phyloP scores from a whole-genome alignment of 2,888 invertebrate genomes.

The Nomada goodeniana region DNA sequence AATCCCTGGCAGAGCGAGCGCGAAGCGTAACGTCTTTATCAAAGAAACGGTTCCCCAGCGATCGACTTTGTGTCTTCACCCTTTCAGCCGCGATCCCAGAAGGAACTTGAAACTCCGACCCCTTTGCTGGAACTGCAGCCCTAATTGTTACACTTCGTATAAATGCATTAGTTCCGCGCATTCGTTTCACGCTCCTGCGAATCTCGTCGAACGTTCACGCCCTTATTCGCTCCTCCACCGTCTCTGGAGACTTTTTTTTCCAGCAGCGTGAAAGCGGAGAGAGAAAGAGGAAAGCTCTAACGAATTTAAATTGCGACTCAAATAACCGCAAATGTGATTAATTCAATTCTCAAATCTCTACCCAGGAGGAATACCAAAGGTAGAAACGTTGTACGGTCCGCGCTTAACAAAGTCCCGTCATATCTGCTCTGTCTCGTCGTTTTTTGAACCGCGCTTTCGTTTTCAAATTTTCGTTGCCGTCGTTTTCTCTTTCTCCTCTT shows the following conservation, averaged over 20 bases:
- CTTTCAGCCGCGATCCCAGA: constrained; percentile 27
- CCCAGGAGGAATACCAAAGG: not conserved
- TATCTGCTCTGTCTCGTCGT: not conserved
- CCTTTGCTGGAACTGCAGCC: constrained; percentile 26
- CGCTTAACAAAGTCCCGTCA: constrained; percentile 8
- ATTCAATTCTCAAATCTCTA: constrained; percentile 42
- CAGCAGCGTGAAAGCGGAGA: not conserved
- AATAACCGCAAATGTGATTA: constrained; percentile 57
- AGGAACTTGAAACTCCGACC: constrained; percentile 40
- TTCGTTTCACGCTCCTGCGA: constrained; percentile 80
- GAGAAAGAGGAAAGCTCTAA: constrained; percentile 33
- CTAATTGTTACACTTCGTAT: constrained; percentile 83
- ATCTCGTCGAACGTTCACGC: constrained; percentile 65
- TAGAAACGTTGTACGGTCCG: not conserved
- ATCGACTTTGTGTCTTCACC: constrained; percentile 49
- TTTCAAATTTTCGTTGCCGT: not conserved
- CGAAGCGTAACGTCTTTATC: constrained; percentile 22
- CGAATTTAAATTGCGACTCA: constrained; percentile 62
- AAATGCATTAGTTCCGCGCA: constrained; percentile 82
- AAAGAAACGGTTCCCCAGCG: constrained; percentile 48
- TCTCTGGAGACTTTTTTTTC: constrained; percentile 58
- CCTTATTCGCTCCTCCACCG: constrained; percentile 29
- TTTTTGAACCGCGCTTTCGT: not conserved
- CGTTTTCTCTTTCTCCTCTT: not conserved
- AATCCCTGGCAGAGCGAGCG: constrained; percentile 19